phyloP scores from a whole-genome alignment of 2,888 invertebrate genomes.

The Epsilonema sp. region DNA sequence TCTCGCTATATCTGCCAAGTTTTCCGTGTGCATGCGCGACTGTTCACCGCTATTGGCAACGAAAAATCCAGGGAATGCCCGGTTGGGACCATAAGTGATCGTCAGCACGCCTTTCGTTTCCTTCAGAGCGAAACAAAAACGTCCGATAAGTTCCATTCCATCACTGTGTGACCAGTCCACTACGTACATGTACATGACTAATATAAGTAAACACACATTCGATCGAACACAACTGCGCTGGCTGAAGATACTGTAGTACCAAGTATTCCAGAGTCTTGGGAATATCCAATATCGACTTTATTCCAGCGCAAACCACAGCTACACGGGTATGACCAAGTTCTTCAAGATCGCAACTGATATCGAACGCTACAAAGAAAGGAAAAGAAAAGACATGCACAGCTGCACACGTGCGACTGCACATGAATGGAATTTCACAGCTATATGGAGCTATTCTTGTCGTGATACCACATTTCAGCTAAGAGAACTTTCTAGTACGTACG shows the following conservation, averaged over 20 bases:
- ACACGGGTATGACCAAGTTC: slow-evolving; percentile 70
- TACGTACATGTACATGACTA: slow-evolving; percentile 1
- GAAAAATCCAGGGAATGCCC: slow-evolving; percentile 82
- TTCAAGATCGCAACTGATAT: slow-evolving; percentile 77
- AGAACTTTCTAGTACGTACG: too few relatives aligned
- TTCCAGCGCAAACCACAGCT: slow-evolving; percentile 78
- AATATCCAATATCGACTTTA: slow-evolving; percentile 91
- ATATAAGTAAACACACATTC: too few relatives aligned
- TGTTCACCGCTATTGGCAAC: slow-evolving; percentile 49
- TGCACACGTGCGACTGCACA: too few relatives aligned
- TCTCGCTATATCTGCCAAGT: slow-evolving; percentile 49
- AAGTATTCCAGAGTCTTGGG: slow-evolving; percentile 76
- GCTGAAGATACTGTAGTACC: slow-evolving; percentile 45
- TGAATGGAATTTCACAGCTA: too few relatives aligned
- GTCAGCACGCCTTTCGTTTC: slow-evolving; percentile 89
- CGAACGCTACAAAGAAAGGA: slow-evolving; percentile 39
- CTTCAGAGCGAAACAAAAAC: slow-evolving; percentile 33
- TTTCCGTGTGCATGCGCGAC: slow-evolving; percentile 49
- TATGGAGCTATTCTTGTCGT: neutral
- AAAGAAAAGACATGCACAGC: too few relatives aligned
- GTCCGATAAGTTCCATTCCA: too few relatives aligned
- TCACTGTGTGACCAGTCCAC: neutral
- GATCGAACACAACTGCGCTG: too few relatives aligned
- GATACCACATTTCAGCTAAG: neutral
- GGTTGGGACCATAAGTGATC: slow-evolving; percentile 46